Evolutionary conservation across 2,888 invertebrate species (phyloP), one percentile per base, ranked within the genome.

Genomic region (Acronicta psi): DNA sequence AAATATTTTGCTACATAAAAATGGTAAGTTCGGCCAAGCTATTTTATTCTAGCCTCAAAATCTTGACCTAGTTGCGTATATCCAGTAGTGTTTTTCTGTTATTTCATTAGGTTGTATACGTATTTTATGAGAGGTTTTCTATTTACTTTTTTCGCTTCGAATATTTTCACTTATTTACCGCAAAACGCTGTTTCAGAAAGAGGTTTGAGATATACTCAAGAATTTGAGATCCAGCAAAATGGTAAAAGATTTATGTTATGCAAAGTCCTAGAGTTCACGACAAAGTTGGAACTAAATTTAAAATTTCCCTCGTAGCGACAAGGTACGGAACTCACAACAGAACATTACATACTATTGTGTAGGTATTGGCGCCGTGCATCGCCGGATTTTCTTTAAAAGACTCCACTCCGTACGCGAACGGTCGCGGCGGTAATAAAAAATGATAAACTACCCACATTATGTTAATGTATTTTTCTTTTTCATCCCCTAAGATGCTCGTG

Each of bases 391-490:
- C 56, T 59, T 65, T 46, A 68, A 64, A 57, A 62, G 56, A 53
- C 49, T 59, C 20, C 20, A 47, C 51, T 57, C 52, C 38, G 43
- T 49, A 45, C 44, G 67, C 40, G 50, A 45, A 47, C 45, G 59
- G 64, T 62, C 67, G 55, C 59, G 37, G 36, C 45, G 59, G 57
- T 54, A 42, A 69, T 69, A 70, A 77, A 75, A 77, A 73, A 70
- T 75, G 73, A 73, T 62, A 59, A 70, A 76, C 65, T 65, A 69
- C 65, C 49, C 36, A 53, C 70, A 62, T 77, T 73, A 71, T 67
- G 61, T 59, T 74, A 58, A 67, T 62, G 46, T 66, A 58, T 66
- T 77, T 67, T 74, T 70, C 59, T 68, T 71, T 74, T 75, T 63
- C 60, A 66, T 66, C 46, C 42, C 38, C 40, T 59, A 57, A 73